These are phyloP conservation scores for Parauchenoglanis ngamensis DNA, from an alignment of 2,797 vertebrate species.

Conservation along the genomic window DNA sequence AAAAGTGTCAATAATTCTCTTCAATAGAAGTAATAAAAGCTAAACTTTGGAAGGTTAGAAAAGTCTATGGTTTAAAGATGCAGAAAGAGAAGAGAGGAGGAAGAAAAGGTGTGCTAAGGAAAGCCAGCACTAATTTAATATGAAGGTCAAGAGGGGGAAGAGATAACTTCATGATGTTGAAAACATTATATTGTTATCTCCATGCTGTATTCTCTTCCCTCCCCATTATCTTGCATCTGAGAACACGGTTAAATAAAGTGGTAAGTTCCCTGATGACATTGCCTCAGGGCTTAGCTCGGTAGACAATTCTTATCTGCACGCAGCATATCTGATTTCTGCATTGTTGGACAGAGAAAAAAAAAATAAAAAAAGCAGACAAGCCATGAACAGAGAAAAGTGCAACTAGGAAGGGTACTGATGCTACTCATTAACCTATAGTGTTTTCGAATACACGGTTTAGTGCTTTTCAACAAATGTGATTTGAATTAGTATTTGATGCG, in stretches of 20 bases:
- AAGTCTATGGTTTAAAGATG: background rate
- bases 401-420: constrained; percentile 2
- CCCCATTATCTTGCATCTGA: constrained; percentile 54
- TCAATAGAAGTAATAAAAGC: background rate
- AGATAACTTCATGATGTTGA: constrained; percentile 56
- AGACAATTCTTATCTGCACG: constrained; percentile 54
- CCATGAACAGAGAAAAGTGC: background rate
- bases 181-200: constrained; percentile 57
- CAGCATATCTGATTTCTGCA: constrained; percentile 52
- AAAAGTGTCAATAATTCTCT: background rate
- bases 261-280: constrained; percentile 55
- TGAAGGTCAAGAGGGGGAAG: constrained; percentile 53
- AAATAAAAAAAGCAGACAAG: constrained; percentile 19
- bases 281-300: constrained; percentile 47
- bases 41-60: background rate
- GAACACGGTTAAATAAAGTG: constrained; percentile 56
- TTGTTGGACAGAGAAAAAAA: constrained; percentile 33
- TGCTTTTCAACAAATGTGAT: background rate
- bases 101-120: constrained; percentile 2
- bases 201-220: constrained; percentile 46
- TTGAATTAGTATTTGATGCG: background rate
- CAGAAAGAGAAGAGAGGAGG: background rate
- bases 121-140: constrained; percentile 50
- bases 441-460: background rate
- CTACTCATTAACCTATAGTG: constrained; percentile 4